phyloP scores from a whole-genome alignment of 2,113 vertebrate genomes.

The Chelonoidis abingdonii region DNA sequence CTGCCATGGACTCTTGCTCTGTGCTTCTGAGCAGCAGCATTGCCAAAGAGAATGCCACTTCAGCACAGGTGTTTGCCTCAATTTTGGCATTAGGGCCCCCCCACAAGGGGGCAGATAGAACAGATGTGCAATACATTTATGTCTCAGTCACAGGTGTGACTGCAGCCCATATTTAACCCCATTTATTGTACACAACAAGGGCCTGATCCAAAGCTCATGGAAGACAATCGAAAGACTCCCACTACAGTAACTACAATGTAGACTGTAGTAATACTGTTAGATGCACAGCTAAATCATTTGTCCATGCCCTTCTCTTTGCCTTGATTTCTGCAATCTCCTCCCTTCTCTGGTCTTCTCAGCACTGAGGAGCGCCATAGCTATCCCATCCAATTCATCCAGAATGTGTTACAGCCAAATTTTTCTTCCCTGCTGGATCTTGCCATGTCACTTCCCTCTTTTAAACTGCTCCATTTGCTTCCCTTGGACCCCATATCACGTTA shows the following conservation, averaged over 20 bases:
- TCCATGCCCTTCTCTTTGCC: background rate
- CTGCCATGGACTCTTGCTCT: background rate
- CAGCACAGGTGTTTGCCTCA: background rate
- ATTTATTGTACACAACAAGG: background rate
- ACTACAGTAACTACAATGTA: background rate
- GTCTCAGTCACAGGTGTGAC: background rate
- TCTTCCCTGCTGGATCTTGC: background rate
- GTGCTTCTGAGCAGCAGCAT: accelerated
- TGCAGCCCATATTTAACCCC: background rate
- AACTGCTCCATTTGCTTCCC: background rate
- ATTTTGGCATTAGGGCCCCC: background rate
- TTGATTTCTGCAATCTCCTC: background rate
- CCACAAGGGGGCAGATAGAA: slow-evolving; percentile 47
- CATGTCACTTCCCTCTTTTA: background rate
- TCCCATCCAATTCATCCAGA: background rate
- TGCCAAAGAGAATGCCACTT: background rate
- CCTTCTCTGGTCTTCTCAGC: background rate
- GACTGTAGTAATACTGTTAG: background rate
- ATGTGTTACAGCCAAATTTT: background rate
- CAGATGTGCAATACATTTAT: background rate
- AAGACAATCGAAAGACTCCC: background rate
- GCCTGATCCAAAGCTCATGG: background rate
- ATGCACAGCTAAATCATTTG: background rate
- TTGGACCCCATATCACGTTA: accelerated
- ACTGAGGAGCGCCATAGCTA: accelerated